Evolutionary conservation across 1,140 invertebrate species (phyloP), one percentile per base, ranked within the genome.

Genomic region (Cylas formicarius): DNA sequence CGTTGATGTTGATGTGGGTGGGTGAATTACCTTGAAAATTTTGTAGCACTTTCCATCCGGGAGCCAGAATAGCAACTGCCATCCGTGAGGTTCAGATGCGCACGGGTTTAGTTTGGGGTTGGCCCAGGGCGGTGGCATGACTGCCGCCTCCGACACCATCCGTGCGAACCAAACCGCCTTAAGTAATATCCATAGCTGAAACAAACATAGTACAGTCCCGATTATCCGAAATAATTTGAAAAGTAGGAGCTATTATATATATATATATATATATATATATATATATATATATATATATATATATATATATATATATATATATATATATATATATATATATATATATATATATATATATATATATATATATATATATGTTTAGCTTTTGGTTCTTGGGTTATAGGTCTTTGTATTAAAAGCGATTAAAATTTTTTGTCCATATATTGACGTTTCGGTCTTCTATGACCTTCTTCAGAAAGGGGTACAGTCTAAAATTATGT

Each of bases 31-130:
- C 71, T 82, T 75, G 59, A 87, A 90, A 64, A 90, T 88, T 61
- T 82, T 85, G 61, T 88, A 88, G 62, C 86, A 90, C 65, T 84
- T 81, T 45, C 81, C 81, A 57, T 90, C 80, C 0, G 72, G 67
- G 1, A 84, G 80, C 86, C 86, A 90, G 63, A 80, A 88, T 14
- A 90, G 70, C 48, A 87, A 71, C 55, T 89, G 82, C 87, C 87
- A 90, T 10, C 84, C 84, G 31, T 79, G 71, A 1, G 84, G 81
- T 63, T 81, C 74, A 1, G 72, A 67, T 3, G 85, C 84, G 48
- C 87, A 90, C 0, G 87, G 87, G 66, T 90, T 90, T 50, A 75
- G 73, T 6, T 74, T 70, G 1, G 83, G 79, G 66, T 90, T 77
- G 13, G 84, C 85, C 87, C 87, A 90, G 1, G 83, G 82, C 3